These are phyloP conservation scores for Gastrophysa polygoni DNA, from an alignment of 2,888 invertebrate species.

Conservation along the genomic window DNA sequence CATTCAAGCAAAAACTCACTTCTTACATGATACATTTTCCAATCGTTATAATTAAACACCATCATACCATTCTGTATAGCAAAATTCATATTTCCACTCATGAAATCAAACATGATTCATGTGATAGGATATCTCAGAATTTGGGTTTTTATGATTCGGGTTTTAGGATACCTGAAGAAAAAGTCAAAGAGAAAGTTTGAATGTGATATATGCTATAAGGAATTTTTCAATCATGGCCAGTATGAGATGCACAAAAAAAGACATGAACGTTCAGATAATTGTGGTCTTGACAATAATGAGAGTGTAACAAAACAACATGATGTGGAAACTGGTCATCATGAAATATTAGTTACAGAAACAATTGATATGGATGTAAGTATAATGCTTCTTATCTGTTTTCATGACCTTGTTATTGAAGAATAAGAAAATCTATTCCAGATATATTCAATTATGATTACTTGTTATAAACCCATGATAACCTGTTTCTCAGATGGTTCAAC, in stretches of 20 bases:
- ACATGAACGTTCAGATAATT: constrained; percentile 62
- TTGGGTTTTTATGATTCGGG: not conserved
- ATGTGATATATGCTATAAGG: constrained; percentile 62
- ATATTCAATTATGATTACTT: no score
- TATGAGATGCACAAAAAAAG: constrained; percentile 63
- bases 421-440: no score
- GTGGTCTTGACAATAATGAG: constrained; percentile 53
- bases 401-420: no score
- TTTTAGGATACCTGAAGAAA: constrained; percentile 24
- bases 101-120: no score
- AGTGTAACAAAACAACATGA: constrained; percentile 64
- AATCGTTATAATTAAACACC: no score
- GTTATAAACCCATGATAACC: no score
- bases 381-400: not conserved
- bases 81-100: no score
- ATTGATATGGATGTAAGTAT: constrained; percentile 3
- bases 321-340: constrained; percentile 61
- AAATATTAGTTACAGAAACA: not conserved
- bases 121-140: no score
- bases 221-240: constrained; percentile 61
- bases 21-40: no score
- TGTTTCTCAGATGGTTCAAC: no score
- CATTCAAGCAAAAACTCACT: no score
- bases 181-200: constrained; percentile 48
- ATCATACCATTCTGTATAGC: no score